Evolutionary conservation across 2,797 vertebrate species (phyloP), one percentile per base, ranked within the genome.

Genomic region (Aotus griseimembra): DNA sequence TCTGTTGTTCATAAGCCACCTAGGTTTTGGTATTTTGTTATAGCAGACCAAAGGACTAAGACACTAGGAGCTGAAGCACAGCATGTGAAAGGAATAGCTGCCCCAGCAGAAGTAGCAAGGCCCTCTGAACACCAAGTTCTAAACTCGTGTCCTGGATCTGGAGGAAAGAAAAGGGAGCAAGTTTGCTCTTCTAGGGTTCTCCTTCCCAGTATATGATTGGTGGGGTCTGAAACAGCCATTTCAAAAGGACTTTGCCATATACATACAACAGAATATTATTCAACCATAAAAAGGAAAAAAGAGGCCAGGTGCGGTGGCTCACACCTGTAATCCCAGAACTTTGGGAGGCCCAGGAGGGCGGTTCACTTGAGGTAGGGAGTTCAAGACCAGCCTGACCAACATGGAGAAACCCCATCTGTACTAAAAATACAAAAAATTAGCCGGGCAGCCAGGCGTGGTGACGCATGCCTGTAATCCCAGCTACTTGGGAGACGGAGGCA

Each of bases 121-220:
- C 28, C 26, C 5, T 55, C 80, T 73, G 19, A 58, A n/a, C 1
- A 5, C 14, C 50, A 5, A 28, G 14, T 15, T 94, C 79, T 36
- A 39, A 46, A 30, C 52, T 48, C 13, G 12, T 13, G 1, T 36
- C 61, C 48, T 28, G 10, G 72, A 39, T 39, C 30, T 9, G 19
- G 28, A 80, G 55, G 64, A 41, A 41, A 77, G n/a, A 64, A 85
- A 33, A 4, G 6, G 1, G 12, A 17, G 64, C 22, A 11, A 2
- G 8, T 15, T 9, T 61, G 26, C 19, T 81, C 64, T 61, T 28
- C 64, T 28, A 14, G 13, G 5, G 28, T 39, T 67, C 57, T n/a
- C 30, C 19, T 41, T 50, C 9, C 19, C 10, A 9, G 4, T 0
- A 3, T 4, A 13, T 13, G 58, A 26, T 14, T n/a, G 36, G 33